These are phyloP conservation scores for Rotaria macrura DNA, from an alignment of 2,888 invertebrate species.

Conservation along the genomic window DNA sequence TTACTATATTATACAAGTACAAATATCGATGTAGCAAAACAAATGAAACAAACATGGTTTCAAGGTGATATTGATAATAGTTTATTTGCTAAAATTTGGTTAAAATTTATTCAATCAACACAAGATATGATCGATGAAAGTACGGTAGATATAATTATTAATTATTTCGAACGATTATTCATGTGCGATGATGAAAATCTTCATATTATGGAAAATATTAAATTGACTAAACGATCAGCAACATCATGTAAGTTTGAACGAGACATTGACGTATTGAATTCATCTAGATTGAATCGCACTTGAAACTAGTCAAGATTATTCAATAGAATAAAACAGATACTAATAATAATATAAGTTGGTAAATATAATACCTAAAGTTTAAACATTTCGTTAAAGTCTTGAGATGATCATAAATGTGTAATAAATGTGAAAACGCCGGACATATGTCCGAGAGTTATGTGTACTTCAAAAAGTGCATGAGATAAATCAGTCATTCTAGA, in stretches of 20 bases:
- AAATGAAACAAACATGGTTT: conserved; percentile 15
- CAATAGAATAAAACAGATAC: too few species aligned
- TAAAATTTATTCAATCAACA: not conserved
- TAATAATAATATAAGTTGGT: too few species aligned
- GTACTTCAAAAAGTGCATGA: too few species aligned
- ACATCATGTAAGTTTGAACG: not conserved
- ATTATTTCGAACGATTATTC: conserved; percentile 17
- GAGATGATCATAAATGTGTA: too few species aligned
- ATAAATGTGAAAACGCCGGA: too few species aligned
- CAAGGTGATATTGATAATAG: not conserved
- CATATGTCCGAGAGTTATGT: too few species aligned
- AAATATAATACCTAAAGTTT: too few species aligned
- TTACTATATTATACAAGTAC: conserved; percentile 18
- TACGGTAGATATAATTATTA: not conserved
- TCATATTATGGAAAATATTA: not conserved
- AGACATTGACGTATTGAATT: too few species aligned
- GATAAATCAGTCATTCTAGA: too few species aligned
- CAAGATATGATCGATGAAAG: conserved; percentile 4
- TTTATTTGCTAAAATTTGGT: not conserved
- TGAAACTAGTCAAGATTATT: too few species aligned
- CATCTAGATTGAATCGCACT: too few species aligned
- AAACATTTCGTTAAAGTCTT: too few species aligned
- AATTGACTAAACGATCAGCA: not conserved
- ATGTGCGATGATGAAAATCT: not conserved
- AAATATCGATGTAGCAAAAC: not conserved